Evolutionary conservation across 2,113 vertebrate genomes (phyloP).

Genomic region (Nycticorax nycticorax): DNA sequence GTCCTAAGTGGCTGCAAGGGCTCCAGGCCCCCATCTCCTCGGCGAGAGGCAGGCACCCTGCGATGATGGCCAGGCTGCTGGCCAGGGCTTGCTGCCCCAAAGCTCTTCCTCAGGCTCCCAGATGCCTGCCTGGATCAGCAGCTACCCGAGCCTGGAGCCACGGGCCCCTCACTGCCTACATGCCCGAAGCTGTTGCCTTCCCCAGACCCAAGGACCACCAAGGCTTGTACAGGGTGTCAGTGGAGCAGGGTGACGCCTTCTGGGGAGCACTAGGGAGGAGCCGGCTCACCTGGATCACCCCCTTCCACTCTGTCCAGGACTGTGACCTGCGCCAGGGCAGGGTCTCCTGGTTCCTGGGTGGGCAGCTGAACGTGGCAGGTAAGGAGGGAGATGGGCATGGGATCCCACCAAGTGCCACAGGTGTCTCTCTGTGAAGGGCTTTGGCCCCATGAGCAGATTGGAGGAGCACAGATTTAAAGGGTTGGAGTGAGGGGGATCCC

Average conservation of each 20-base stretch:
- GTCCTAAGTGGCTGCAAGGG: fast-evolving
- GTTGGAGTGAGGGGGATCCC: background rate
- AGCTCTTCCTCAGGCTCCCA: background rate
- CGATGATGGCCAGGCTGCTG: constrained; percentile 16
- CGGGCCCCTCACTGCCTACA: constrained; percentile 57
- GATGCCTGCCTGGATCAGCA: background rate
- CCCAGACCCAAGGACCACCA: constrained; percentile 49
- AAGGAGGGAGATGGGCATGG: background rate
- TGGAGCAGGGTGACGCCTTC: constrained; percentile 70
- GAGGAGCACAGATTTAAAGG: background rate
- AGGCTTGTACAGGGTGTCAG: constrained; percentile 72
- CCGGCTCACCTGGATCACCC: constrained; percentile 75
- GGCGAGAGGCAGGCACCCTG: background rate
- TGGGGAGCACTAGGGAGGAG: constrained; percentile 74
- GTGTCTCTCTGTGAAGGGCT: background rate
- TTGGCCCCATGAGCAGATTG: fast-evolving
- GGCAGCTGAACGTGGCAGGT: constrained; percentile 61
- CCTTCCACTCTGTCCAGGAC: constrained; percentile 75
- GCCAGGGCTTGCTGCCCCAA: background rate
- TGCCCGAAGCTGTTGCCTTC: constrained; percentile 76
- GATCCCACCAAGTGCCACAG: background rate
- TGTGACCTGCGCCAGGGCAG: constrained; percentile 67
- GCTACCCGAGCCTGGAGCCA: constrained; percentile 11
- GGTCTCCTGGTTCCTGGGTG: constrained; percentile 66
- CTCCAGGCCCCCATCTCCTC: background rate